A percentile compares a stretch with the other conserved stretches of the same genome.
These are phyloP conservation scores for Mesaphorura yosii DNA, from an alignment of 1,140 invertebrate genomes.

Conservation along the genomic window DNA sequence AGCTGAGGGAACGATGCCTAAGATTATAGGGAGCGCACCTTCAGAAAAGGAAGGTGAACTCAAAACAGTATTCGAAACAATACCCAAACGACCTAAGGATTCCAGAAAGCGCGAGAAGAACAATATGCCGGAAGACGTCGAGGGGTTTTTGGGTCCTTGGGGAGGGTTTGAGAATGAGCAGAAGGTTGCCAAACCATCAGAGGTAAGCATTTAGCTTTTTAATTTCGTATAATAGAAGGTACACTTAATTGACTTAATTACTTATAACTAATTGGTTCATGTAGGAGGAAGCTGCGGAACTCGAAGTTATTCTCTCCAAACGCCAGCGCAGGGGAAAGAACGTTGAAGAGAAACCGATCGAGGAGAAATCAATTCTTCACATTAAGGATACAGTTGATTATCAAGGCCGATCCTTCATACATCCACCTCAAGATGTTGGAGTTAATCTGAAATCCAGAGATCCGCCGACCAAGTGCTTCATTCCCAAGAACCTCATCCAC, in stretches of 20 bases:
- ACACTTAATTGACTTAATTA: neutral
- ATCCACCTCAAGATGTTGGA: slow-evolving; percentile 87
- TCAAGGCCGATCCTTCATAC: slow-evolving; percentile 88
- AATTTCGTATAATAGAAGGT: neutral
- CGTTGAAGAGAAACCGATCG: slow-evolving; percentile 78
- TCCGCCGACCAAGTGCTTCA: slow-evolving; percentile 88
- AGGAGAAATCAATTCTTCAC: slow-evolving; percentile 91
- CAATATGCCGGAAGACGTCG: slow-evolving; percentile 79
- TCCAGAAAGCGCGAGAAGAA: slow-evolving; percentile 87
- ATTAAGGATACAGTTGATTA: slow-evolving; percentile 72
- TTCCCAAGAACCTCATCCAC: slow-evolving; percentile 92
- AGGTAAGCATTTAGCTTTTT: slow-evolving; percentile 44
- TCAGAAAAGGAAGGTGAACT: slow-evolving; percentile 50
- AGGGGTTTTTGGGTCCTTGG: slow-evolving; percentile 95
- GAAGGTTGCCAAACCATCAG: slow-evolving; percentile 71
- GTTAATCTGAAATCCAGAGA: slow-evolving; percentile 85
- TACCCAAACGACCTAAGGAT: slow-evolving; percentile 56
- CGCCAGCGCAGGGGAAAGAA: slow-evolving; percentile 69
- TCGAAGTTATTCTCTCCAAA: slow-evolving; percentile 92
- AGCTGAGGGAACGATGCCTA: slow-evolving; percentile 41
- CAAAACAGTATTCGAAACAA: slow-evolving; percentile 81
- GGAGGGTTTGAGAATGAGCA: slow-evolving; percentile 85
- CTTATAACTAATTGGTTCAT: slow-evolving; percentile 6
- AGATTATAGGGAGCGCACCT: slow-evolving; percentile 50
- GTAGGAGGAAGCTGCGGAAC: slow-evolving; percentile 74